A percentile compares a stretch with the other conserved stretches of the same genome.
These are phyloP conservation scores for Patella ulyssiponensis DNA, from an alignment of 2,888 invertebrate species.

Conservation along the genomic window DNA sequence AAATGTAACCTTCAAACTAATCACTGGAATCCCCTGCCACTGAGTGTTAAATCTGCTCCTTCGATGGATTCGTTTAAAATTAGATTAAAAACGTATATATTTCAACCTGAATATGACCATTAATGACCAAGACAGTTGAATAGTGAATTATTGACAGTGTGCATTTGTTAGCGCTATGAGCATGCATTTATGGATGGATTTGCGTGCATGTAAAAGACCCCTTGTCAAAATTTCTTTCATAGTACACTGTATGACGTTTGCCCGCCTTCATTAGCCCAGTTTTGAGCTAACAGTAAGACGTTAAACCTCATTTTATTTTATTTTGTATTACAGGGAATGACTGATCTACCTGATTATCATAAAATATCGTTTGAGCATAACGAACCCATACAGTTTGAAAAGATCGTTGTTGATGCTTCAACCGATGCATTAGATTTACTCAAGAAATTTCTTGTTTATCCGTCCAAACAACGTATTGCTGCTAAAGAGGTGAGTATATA, in stretches of 20 bases:
- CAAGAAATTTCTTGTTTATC: slow-evolving; percentile 85
- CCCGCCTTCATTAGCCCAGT: background rate
- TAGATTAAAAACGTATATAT: no score
- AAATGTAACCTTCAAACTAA: no score
- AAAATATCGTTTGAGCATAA: slow-evolving; percentile 93
- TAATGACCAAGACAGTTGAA: no score
- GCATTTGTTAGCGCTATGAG: no score
- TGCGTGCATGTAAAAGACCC: background rate
- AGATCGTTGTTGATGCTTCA: slow-evolving; percentile 85
- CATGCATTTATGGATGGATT: no score
- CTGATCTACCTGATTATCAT: slow-evolving; percentile 91
- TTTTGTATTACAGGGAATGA: slow-evolving; percentile 68
- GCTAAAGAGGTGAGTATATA: slow-evolving; percentile 79
- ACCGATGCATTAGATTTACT: slow-evolving; percentile 83
- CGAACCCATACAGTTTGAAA: slow-evolving; percentile 83
- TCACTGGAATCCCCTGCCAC: no score
- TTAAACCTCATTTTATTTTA: background rate
- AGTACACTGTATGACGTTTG: background rate
- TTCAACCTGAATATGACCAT: no score
- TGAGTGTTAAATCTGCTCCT: no score
- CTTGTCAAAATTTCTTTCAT: background rate
- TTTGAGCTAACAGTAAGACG: background rate
- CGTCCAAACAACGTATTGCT: slow-evolving; percentile 82
- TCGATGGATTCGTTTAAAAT: no score
- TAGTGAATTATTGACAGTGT: no score